Evolutionary conservation across 2,888 invertebrate species (phyloP), one percentile per base, ranked within the genome.

Genomic region (Microctonus brassicae): DNA sequence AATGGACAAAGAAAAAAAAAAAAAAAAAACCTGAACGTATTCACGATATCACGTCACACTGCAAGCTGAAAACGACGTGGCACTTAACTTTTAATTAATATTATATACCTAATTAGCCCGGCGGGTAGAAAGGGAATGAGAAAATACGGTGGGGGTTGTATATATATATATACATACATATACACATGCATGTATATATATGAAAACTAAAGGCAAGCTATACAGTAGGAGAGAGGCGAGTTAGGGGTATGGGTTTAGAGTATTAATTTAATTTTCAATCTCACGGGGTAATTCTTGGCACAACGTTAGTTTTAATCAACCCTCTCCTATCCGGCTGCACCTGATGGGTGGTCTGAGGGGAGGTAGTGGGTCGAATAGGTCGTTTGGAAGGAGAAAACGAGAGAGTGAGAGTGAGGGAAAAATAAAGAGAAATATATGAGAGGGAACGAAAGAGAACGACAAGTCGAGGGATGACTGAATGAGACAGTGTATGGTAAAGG

Each of bases 221-320:
- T 58, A 22, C 36, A 58, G 36, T 29, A 36, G 36, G 62, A 22
- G 36, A 17, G 34, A n/a, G 52, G 60, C 20, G 47, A 33, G 36
- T 57, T 53, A 42, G 74, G 67, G 60, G 42, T 70, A 69, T 78
- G 82, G 82, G 82, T 85, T 86, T 87, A 86, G 86, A 86, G 85
- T 87, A 87, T 87, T 87, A 87, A 87, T 87, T 87, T 87, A 86
- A 87, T 87, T 87, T 87, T 87, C 87, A 87, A 87, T 87, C 85
- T 87, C 86, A 84, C 86, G 84, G 85, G 86, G 85, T 85, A 86
- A 87, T 87, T 87, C 87, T 85, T 86, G 85, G 85, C 83, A 84
- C 85, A 83, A 84, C 84, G 86, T 85, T 79, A 79, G 78, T 79
- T 79, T 79, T 79, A 79, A 79, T 79, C 78, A 79, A 78, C 78